Evolutionary conservation across 2,113 vertebrate genomes (phyloP).

Genomic region (Xiphias gladius): DNA sequence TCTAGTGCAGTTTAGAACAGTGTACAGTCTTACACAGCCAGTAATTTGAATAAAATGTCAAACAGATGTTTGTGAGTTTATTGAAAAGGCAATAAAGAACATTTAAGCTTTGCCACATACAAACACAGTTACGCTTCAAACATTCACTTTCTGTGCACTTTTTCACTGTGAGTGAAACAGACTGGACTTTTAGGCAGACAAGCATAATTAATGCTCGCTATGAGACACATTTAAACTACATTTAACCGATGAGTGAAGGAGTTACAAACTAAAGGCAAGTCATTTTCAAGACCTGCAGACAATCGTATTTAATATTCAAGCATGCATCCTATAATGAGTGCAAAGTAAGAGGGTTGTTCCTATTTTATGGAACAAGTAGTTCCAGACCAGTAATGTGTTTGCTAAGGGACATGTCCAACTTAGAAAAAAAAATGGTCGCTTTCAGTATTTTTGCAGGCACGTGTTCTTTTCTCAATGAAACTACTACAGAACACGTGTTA

Average conservation of each 20-base stretch:
- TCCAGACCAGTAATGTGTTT: background rate
- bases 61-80: constrained; percentile 38
- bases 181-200: background rate
- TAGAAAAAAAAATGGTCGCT: background rate
- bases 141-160: constrained; percentile 9
- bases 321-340: constrained; percentile 45
- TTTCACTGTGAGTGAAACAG: background rate
- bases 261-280: constrained; percentile 14
- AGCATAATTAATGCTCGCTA: background rate
- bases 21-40: background rate
- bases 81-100: constrained; percentile 49
- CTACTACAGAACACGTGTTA: background rate
- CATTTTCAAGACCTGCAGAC: background rate
- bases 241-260: background rate
- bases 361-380: background rate
- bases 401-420: too few species aligned
- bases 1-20: background rate
- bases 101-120: background rate
- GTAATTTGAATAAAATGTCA: background rate
- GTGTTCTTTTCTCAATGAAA: background rate
- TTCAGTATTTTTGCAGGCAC: background rate
- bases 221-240: background rate
- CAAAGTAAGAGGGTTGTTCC: background rate
- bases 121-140: constrained; percentile 19
- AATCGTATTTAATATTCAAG: constrained; percentile 29